Percentiles rank a stretch among this genome's conserved stretches.
These are phyloP conservation scores for Ephydatia muelleri DNA, from an alignment of 37 sponge, comb jelly and placozoan genomes.

Conservation along the genomic window DNA sequence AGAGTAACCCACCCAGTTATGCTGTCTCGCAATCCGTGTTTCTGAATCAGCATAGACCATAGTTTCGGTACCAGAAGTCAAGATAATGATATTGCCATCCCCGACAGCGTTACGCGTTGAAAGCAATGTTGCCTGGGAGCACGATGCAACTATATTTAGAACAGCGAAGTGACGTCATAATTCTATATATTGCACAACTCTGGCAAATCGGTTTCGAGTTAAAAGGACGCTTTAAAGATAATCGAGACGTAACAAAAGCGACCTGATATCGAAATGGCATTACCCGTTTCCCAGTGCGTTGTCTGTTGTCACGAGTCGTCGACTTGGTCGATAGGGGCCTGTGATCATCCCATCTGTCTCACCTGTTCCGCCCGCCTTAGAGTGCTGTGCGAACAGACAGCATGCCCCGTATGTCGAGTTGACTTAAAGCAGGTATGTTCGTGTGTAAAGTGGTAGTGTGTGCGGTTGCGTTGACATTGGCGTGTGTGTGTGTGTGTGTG, in stretches of 20 bases:
- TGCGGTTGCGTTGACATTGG: too few species aligned
- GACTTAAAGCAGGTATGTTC: constrained; percentile 45
- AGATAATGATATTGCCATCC: too few species aligned
- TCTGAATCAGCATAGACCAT: too few species aligned
- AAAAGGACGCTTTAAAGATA: neutral
- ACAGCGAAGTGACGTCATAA: neutral
- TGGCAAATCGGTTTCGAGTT: neutral
- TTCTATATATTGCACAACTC: neutral
- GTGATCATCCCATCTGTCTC: constrained; percentile 84
- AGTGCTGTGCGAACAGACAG: constrained; percentile 75
- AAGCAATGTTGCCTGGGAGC: too few species aligned
- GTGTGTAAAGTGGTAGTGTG: neutral
- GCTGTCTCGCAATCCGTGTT: too few species aligned
- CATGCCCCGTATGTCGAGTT: constrained; percentile 89
- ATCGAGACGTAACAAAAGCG: neutral
- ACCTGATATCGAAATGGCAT: neutral
- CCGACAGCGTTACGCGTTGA: too few species aligned
- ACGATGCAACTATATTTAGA: neutral
- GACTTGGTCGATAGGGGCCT: constrained; percentile 64
- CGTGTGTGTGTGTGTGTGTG: neutral
- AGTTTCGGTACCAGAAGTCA: too few species aligned
- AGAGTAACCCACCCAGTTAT: too few species aligned
- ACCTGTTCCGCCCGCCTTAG: constrained; percentile 71
- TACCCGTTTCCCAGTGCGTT: constrained; percentile 7
- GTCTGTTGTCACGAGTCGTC: constrained; percentile 56